Percentiles rank a stretch among this genome's conserved stretches.
phyloP scores from a whole-genome alignment of 1,140 invertebrate genomes.

The Spodoptera litura region DNA sequence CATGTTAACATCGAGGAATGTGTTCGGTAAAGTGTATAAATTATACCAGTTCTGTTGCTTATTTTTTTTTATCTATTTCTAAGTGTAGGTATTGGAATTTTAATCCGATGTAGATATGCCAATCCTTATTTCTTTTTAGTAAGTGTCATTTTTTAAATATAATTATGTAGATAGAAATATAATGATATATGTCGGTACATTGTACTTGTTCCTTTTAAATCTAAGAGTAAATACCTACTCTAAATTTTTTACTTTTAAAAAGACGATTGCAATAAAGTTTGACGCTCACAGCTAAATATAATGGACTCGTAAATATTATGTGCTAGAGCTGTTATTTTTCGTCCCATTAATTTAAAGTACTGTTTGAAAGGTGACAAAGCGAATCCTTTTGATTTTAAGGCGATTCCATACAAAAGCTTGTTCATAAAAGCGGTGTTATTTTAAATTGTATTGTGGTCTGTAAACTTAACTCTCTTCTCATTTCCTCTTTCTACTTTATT shows the following conservation, averaged over 20 bases:
- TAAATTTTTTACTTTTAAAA: too few species aligned
- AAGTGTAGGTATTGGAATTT: not conserved
- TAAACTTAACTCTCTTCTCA: slow-evolving; percentile 14
- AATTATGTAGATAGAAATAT: too few species aligned
- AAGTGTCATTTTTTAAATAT: too few species aligned
- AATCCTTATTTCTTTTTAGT: too few species aligned
- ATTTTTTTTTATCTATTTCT: not conserved
- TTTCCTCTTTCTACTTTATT: slow-evolving; percentile 38
- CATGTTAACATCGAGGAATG: slow-evolving; percentile 24
- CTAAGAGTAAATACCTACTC: too few species aligned
- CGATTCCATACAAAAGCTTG: not conserved
- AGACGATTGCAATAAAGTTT: too few species aligned
- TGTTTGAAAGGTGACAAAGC: slow-evolving; percentile 18
- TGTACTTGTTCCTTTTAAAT: too few species aligned
- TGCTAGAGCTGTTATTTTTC: slow-evolving; percentile 4
- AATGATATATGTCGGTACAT: too few species aligned
- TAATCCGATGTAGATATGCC: too few species aligned
- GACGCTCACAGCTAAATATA: too few species aligned
- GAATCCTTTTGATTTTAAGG: slow-evolving; percentile 12
- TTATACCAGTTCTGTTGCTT: not conserved
- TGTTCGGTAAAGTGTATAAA: slow-evolving; percentile 19
- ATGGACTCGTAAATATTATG: too few species aligned
- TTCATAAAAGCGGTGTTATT: slow-evolving; percentile 28
- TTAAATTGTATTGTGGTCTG: slow-evolving; percentile 24
- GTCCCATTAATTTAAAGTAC: not conserved